Base-by-base conservation (phyloP, 2,888 invertebrate genomes). In the Andrena dorsata region DNA sequence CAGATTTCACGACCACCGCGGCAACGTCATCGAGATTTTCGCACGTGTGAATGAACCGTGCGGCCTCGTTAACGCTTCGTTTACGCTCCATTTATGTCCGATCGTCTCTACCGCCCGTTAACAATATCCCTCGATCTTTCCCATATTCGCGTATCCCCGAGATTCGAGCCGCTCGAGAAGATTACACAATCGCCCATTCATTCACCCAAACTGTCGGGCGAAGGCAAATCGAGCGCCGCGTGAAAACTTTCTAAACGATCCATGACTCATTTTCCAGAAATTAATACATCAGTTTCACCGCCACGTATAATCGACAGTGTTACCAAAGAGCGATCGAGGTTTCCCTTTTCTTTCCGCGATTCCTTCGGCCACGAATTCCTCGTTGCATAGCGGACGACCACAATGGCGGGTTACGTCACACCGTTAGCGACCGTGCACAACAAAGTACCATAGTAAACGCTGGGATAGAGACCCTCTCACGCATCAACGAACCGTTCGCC, bases 361-460 rank as follows among this genome's bases (percentile, higher is more conserved):
- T 28, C 61, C 61, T 4, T 26, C 51, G 58, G 6, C 20, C 32
- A 51, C 60, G 69, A 75, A 78, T 71, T 60, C 82, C 60, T 30
- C 16, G 60, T 53, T 69, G 49, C 53, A 30, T 49, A 8, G 28
- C 56, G 10, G 13, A 35, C 75, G 63, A 41, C 47, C 56, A 79
- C 86, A 80, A 86, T 79, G 72, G 64, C 70, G 53, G 41, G 69
- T 86, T 88, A 82, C 87, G 77, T 82, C 86, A 88, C 16, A 65
- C 74, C 69, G 83, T 85, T 82, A 80, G 81, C 73, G 72, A 80
- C 80, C 82, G 68, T 83, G 66, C 78, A 76, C 83, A 81, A 83
- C 83, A 56, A 82, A 78, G 8, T 20, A 76, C 78, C 79, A 71
- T 70, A 78, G 78, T 82, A 83, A 80, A 83, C 68, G 35, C 60